Base-by-base conservation (phyloP, 2,888 invertebrate genomes). In the Pasiphila rectangulata region DNA sequence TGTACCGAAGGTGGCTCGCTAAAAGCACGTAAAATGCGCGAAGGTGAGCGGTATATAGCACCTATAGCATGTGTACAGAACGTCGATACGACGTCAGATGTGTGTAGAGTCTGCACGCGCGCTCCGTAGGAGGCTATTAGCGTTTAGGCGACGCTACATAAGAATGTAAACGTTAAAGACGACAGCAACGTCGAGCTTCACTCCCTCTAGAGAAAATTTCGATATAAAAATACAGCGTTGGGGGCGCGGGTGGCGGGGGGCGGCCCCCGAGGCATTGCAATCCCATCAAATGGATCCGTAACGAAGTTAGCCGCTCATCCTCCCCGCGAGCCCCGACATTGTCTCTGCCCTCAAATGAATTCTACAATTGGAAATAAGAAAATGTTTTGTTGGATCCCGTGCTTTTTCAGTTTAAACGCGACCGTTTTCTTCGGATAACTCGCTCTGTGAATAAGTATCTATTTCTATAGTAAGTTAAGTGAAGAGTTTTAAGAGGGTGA, bases 201-300 rank as follows among this genome's bases (percentile, higher is more conserved):
- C 83, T 83, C 78, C 78, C 79, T 74, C 75, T 72, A 78, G 78
- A 85, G 84, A 80, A 83, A 85, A 88, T 88, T 88, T 87, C 86
- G 85, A 88, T 88, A 88, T 88, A 87, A 87, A 88, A 88, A 87
- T 87, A 87, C 85, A 78, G 74, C 74, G 79, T 71, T 65, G 79
- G 59, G 72, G 75, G 74, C n/a, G 73, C 56, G 38, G 63, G 67
- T 20, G 57, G 60, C 62, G 56, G 64, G 67, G 70, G 80, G 79
- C 67, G 79, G 83, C 84, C 86, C 87, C 87, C 80, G 83, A 85
- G 87, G 87, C 87, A 87, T 88, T 88, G 88, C 91, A 91, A 92
- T 92, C 91, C 92, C 92, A 92, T 93, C 93, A 93, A 93, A 93
- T 93, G 93, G 92, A 93, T 92, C 91, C 92, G 90, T 93, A 93